phyloP scores from a whole-genome alignment of 2,888 invertebrate species.

The Hirtodrosophila trivittata region DNA sequence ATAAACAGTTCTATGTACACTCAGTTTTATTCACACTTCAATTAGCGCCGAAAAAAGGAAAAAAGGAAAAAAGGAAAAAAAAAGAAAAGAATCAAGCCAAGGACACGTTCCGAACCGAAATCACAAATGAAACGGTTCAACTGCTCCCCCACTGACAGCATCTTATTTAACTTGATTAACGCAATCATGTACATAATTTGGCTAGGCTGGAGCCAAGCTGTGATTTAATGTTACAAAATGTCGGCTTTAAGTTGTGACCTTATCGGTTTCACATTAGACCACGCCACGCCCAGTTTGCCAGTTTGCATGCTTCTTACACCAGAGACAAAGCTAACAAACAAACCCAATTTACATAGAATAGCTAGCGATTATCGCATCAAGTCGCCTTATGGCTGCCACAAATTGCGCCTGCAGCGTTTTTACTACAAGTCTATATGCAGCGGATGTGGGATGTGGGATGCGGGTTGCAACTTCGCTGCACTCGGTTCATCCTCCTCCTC shows the following conservation, averaged over 20 bases:
- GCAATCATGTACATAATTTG: conserved; percentile 62
- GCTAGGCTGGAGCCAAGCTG: conserved; percentile 20
- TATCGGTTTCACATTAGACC: conserved; percentile 43
- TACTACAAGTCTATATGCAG: conserved; percentile 65
- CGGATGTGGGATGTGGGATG: conserved; percentile 29
- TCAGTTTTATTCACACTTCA: conserved; percentile 26
- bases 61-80: neutral
- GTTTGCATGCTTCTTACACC: conserved; percentile 9
- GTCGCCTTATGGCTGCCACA: conserved; percentile 45
- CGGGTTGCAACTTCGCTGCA: conserved; percentile 1
- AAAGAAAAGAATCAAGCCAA: neutral
- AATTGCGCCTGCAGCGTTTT: conserved; percentile 61
- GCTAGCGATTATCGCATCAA: conserved; percentile 62
- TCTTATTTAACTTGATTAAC: conserved; percentile 60
- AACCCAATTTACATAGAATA: conserved; percentile 72
- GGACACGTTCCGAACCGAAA: conserved; percentile 16
- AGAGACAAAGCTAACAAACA: conserved; percentile 40
- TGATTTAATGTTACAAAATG: conserved; percentile 19
- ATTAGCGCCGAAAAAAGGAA: conserved; percentile 18
- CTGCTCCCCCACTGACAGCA: conserved; percentile 30
- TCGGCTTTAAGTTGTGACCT: conserved; percentile 25
- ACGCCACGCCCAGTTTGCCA: conserved; percentile 24
- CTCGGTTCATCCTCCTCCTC: neutral
- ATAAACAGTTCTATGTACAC: neutral
- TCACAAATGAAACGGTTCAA: conserved; percentile 41